Evolutionary conservation across 2,113 vertebrate genomes (phyloP), one percentile per base, ranked within the genome.

Genomic region (Prunella himalayana): DNA sequence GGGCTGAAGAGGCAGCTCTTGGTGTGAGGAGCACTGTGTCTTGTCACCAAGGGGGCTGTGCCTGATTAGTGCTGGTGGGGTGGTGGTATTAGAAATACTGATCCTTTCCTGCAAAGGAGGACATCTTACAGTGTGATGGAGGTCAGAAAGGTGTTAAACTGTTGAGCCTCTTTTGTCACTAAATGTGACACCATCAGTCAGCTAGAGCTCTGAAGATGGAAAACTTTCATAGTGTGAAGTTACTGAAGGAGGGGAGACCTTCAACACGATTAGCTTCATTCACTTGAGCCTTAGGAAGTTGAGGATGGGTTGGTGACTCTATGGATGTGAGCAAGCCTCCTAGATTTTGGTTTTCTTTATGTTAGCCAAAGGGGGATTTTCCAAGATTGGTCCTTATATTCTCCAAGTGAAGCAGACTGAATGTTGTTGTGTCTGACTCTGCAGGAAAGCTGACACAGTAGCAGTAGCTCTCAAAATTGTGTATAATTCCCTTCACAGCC

Each of bases 401-500:
- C 42, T 85, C 21, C 35, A 59, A 9, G 30, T 0, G 0, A 88
- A 49, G 39, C 35, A 82, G 37, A 30, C 53, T 72, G 63, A 81
- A 56, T 64, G 27, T 75, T 9, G 0, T 28, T 68, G 51, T 85
- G n/a, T 44, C 69, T 88, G 60, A 77, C 72, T 66, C 71, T 57
- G 24, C 71, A 88, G 85, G 57, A 90, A 73, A 66, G 47, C 79
- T 75, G 83, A 44, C 3, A 1, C 47, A 33, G 31, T 82, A 75
- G 71, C 75, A 92, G 30, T 61, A 86, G 10, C 61, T 30, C 53
- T 92, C 44, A 49, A 71, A 90, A 92, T 51, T 77, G 51, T 15
- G 10, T 94, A 88, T 88, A 93, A 88, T 78, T 95, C 64, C 64
- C 31, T 88, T 88, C 31, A 60, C 49, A 86, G 80, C 51, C 3